Conservation (phyloP, 2,888 invertebrate genomes). For the Limulus polyphemus region DNA sequence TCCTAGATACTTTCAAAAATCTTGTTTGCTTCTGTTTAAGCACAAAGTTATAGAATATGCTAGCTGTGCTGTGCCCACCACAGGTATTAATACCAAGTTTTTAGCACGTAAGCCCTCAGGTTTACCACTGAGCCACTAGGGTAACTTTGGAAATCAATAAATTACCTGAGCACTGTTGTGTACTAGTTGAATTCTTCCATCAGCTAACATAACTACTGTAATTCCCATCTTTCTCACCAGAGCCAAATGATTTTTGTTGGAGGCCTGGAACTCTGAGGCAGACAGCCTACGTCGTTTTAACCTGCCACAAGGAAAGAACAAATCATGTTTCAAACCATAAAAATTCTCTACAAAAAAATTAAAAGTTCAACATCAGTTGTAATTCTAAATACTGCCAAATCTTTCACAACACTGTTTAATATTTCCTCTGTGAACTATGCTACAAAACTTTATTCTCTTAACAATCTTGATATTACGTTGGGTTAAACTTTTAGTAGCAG, state of each 20-base stretch:
- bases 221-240: conserved; percentile 90
- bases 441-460: no score
- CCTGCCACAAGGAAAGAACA: background rate
- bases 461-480: no score
- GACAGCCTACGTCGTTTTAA: conserved; percentile 25
- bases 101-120: no score
- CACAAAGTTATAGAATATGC: no score
- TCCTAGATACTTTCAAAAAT: no score
- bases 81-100: no score
- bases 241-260: conserved; percentile 74
- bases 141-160: conserved; percentile 18
- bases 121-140: no score
- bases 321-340: background rate
- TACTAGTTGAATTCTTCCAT: conserved; percentile 81
- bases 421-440: no score
- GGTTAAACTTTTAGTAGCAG: no score
- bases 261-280: conserved; percentile 48
- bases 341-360: background rate
- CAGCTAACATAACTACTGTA: conserved; percentile 68
- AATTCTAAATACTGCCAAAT: background rate
- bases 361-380: background rate
- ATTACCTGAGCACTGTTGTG: conserved; percentile 67
- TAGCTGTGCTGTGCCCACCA: no score
- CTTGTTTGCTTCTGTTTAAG: no score
- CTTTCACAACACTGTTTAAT: no score